Conservation (phyloP, 2,113 vertebrate species). For the Chunga burmeisteri region DNA sequence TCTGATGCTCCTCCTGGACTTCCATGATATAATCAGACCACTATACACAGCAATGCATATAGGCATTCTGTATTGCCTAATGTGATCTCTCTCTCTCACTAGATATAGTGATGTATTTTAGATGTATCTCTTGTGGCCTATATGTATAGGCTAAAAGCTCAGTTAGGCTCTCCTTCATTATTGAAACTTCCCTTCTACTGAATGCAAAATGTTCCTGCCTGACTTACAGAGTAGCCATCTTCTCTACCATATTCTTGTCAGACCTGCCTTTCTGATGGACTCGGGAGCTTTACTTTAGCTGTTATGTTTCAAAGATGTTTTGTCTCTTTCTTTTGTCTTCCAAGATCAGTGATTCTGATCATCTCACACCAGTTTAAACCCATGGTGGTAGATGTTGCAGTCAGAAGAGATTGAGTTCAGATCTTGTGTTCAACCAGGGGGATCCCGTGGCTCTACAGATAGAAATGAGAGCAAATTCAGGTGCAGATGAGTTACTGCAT, state of each 20-base stretch:
- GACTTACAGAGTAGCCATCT: background rate
- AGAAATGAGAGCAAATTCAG: background rate
- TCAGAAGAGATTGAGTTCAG: background rate
- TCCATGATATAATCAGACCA: background rate
- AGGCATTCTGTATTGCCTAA: background rate
- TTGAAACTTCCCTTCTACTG: background rate
- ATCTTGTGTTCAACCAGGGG: background rate
- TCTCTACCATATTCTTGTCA: background rate
- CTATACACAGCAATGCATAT: background rate
- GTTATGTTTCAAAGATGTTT: conserved; percentile 8
- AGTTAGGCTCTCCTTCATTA: background rate
- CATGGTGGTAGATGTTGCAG: background rate
- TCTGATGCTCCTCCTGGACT: background rate
- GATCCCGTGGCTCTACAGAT: accelerated
- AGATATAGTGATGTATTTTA: background rate
- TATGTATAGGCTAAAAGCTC: background rate
- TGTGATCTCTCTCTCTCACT: background rate
- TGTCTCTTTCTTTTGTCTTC: conserved; percentile 30
- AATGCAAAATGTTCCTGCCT: background rate
- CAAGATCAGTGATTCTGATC: conserved; percentile 6
- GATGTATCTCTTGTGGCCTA: background rate
- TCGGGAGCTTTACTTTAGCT: background rate
- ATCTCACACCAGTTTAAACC: background rate
- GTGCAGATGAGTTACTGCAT: background rate
- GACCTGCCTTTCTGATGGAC: background rate